Evolutionary conservation across 2,888 invertebrate genomes (phyloP), one percentile per base, ranked within the genome.

Genomic region (Conops quadrifasciatus): DNA sequence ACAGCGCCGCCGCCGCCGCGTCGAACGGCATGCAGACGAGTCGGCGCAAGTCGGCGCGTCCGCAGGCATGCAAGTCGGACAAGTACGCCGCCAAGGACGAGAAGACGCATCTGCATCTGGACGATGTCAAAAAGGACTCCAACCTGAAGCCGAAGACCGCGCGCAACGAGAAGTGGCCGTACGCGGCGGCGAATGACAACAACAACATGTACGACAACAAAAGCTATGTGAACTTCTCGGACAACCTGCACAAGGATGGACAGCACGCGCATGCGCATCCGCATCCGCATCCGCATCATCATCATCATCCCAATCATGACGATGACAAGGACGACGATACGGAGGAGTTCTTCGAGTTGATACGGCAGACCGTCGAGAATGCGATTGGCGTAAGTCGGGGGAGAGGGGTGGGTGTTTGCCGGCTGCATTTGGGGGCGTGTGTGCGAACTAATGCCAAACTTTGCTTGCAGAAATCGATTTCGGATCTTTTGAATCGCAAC

Each of bases 311-410:
- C 15, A 60, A 53, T 53, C 71, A 75, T 7, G 81, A 80, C 47
- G 79, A 79, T 2, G 81, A 81, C 16, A 83, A 81, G 70, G 82
- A 82, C 66, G 82, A 83, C 45, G 84, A 81, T 72, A 80, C 83
- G 0, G 84, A 85, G 58, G 85, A 84, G 73, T 84, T 84, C 67
- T 84, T 84, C 65, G 78, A 80, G 51, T 74, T 85, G 1, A 84
- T 84, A 68, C 80, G 81, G 13, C 79, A 81, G 65, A 84, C 84
- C 0, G 85, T 84, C 1, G 80, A 79, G 24, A 77, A 70, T 60
- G 84, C 84, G 15, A 81, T 84, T 59, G 82, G 79, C 49, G 84
- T 84, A 73, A 75, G 76, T 75, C 13, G n/a, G 47, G 21, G 53
- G 11, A 53, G 21, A 24, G 53, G 53, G 53, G 7, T n/a, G 53